Conservation (phyloP, 1,140 invertebrate genomes). For the Bombus vancouverensis region DNA sequence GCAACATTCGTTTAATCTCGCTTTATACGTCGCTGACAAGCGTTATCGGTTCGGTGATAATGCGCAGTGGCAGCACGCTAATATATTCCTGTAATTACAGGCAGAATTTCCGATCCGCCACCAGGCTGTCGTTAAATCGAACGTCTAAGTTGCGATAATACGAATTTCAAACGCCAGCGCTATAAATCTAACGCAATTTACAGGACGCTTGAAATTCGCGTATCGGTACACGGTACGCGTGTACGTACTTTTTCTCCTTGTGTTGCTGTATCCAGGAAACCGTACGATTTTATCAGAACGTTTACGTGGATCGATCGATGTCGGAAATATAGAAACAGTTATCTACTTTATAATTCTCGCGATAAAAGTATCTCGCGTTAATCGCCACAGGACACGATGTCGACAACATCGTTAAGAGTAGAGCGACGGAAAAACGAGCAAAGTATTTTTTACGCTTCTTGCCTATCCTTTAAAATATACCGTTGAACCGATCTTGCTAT, state of each 20-base stretch:
- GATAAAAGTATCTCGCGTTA: too few relatives aligned
- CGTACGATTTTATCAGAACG: accelerated
- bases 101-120: background rate
- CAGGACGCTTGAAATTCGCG: background rate
- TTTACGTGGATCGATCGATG: too few relatives aligned
- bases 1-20: constrained; percentile 69
- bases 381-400: too few relatives aligned
- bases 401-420: too few relatives aligned
- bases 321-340: too few relatives aligned
- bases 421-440: too few relatives aligned
- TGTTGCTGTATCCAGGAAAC: accelerated
- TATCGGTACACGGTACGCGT: too few relatives aligned
- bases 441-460: too few relatives aligned
- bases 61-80: background rate
- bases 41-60: constrained; percentile 35
- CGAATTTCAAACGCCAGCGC: background rate
- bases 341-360: too few relatives aligned
- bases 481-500: too few relatives aligned
- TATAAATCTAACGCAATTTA: background rate
- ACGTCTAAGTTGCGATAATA: background rate
- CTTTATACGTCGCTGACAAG: constrained; percentile 35
- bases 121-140: background rate
- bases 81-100: constrained; percentile 31
- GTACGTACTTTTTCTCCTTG: background rate
- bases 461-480: too few relatives aligned